Base-by-base conservation (phyloP, 2,888 invertebrate genomes). In the Periphyllus acericola region DNA sequence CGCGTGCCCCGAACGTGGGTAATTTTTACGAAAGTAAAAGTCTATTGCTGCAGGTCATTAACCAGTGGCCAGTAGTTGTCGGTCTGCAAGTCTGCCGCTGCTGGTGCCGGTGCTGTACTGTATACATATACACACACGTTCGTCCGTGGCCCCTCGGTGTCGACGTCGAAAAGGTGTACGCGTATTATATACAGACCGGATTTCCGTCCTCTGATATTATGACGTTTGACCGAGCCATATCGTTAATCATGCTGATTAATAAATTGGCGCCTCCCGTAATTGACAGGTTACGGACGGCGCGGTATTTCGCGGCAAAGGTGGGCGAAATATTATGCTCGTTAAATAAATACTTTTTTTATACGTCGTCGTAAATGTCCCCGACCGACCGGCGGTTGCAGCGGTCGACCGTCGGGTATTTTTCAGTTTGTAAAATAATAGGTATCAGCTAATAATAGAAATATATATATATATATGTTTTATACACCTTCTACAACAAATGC, bases 171-270 rank as follows among this genome's bases (percentile, higher is more conserved):
- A 85, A 85, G 83, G 60, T 84, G 66, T 6, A 68, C 68, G n/a
- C 29, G 21, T 17, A 21, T n/a, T 68, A 68, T 21, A 68, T 68
- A 68, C 11, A 76, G 29, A 85, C 55, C 72, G 60, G 55, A 83
- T 83, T 36, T 83, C 14, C 74, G 83, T 74, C 55, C 29, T 6
- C 46, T 6, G 34, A 52, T 79, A 80, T n/a, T 55, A 36, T 83
- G 83, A 83, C 83, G 72, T 29, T 11, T 25, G 34, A 55, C 32
- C 71, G 29, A 25, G 21, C 25, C 3, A n/a, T 60, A 9, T 85
- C 85, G 79, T 85, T 85, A 78, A 85, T 85, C 85, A 79, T n/a
- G 46, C 71, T 71, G 85, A 79, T 85, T 85, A 85, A 85, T 85
- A 78, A 85, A 78, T 78, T 68, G 85, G 40, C n/a, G 76, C 52